phyloP scores from a whole-genome alignment of 2,888 invertebrate species.

The Tipula vernalis region DNA sequence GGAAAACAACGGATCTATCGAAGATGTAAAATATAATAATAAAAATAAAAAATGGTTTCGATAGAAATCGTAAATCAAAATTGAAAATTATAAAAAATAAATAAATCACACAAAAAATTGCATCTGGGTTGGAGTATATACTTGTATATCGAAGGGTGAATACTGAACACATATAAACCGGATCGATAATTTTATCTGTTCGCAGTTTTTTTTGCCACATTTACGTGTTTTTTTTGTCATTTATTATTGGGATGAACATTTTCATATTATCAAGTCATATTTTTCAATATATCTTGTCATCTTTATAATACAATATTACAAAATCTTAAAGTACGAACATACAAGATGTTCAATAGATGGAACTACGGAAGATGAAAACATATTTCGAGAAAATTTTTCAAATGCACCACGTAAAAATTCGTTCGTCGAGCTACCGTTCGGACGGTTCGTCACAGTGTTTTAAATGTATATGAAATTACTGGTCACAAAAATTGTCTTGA shows the following conservation, averaged over 20 bases:
- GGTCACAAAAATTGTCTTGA: too few relatives aligned
- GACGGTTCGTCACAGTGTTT: too few relatives aligned
- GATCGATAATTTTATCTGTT: background rate
- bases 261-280: background rate
- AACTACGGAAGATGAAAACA: background rate
- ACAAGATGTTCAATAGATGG: background rate
- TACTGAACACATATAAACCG: background rate
- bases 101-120: background rate
- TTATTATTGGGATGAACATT: background rate
- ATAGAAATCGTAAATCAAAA: background rate
- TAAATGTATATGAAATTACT: too few relatives aligned
- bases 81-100: background rate
- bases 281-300: background rate
- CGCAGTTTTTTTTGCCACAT: background rate
- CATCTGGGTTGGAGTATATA: background rate
- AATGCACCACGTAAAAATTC: too few relatives aligned
- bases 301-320: background rate
- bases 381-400: too few relatives aligned
- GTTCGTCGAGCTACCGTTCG: too few relatives aligned
- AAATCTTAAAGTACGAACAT: background rate
- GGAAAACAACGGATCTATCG: background rate
- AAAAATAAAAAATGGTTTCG: background rate
- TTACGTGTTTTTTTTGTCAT: background rate
- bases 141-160: background rate
- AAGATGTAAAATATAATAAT: background rate